Percentiles rank a stretch among this genome's conserved stretches.
phyloP scores from a whole-genome alignment of 2,113 vertebrate species.

The Choloepus hoffmanni region DNA sequence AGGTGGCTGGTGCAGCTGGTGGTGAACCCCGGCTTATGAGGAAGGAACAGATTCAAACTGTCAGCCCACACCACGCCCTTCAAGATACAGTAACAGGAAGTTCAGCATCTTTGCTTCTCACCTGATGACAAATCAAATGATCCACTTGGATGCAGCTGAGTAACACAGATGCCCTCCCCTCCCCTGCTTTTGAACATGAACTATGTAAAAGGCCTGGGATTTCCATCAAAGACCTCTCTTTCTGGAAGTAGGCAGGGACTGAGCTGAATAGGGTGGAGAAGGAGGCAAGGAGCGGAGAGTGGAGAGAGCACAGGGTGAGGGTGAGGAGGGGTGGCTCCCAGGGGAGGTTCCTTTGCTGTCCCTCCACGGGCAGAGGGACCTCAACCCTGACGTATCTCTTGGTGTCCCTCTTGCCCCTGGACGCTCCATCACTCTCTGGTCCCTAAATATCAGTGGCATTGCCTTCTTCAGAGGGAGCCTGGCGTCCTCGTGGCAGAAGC shows the following conservation, averaged over 20 bases:
- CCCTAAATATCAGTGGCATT: neutral
- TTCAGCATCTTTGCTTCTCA: conserved; percentile 17
- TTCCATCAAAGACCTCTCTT: neutral
- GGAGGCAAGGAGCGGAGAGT: neutral
- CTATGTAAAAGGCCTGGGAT: neutral
- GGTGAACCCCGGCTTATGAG: neutral
- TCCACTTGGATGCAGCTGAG: neutral
- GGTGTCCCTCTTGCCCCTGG: neutral
- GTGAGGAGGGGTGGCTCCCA: neutral
- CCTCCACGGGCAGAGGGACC: neutral
- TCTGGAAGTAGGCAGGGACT: neutral
- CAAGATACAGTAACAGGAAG: neutral
- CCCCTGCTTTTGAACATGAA: neutral
- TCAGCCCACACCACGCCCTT: neutral
- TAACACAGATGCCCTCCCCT: neutral
- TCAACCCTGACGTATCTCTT: neutral
- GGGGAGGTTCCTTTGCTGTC: neutral
- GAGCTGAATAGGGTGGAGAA: neutral
- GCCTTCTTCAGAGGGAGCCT: neutral
- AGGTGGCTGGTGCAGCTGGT: neutral
- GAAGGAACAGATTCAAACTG: neutral
- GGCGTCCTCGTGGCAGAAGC: neutral
- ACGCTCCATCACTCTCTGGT: neutral
- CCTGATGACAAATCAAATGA: neutral
- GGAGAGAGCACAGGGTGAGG: neutral